Conservation (phyloP, 2,888 invertebrate genomes). For the Eupsilia transversa region DNA sequence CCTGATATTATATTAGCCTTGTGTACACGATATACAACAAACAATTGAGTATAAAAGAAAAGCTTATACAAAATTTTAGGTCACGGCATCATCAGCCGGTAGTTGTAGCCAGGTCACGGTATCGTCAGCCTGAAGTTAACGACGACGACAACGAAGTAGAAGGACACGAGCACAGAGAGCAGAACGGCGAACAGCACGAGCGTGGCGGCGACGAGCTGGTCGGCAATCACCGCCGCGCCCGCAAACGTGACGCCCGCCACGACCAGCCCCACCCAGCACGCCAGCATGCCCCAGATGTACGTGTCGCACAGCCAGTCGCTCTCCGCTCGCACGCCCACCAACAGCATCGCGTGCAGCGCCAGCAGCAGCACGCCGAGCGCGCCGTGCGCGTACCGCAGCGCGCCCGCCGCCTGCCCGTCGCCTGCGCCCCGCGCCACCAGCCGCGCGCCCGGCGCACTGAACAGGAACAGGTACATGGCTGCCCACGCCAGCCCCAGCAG, state of each 20-base stretch:
- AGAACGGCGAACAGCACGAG: conserved; percentile 23
- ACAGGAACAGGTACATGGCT: conserved; percentile 62
- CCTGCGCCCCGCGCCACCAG: conserved; percentile 51
- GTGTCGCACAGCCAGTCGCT: conserved; percentile 73
- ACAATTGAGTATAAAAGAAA: too few relatives aligned
- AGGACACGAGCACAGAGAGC: conserved; percentile 54
- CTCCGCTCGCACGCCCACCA: conserved; percentile 60
- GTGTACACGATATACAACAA: too few relatives aligned
- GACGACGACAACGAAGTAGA: conserved; percentile 71
- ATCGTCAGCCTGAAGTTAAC: conserved; percentile 75
- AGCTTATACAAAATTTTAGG: background rate
- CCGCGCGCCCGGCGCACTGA: conserved; percentile 57
- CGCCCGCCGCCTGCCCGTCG: conserved; percentile 38
- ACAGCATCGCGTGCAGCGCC: conserved; percentile 69
- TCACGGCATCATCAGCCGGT: conserved; percentile 69
- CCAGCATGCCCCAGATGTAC: conserved; percentile 72
- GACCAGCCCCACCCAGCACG: conserved; percentile 51
- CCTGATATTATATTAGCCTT: too few relatives aligned
- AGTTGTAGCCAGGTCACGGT: conserved; percentile 69
- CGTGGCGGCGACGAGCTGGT: conserved; percentile 11
- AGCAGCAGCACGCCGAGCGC: conserved; percentile 69
- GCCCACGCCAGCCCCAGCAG: conserved; percentile 67
- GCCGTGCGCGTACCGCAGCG: conserved; percentile 68
- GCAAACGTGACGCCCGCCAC: conserved; percentile 36
- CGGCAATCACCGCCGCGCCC: conserved; percentile 20